Evolutionary conservation across 1,140 invertebrate genomes (phyloP).

Genomic region (Listronotus oregonensis): DNA sequence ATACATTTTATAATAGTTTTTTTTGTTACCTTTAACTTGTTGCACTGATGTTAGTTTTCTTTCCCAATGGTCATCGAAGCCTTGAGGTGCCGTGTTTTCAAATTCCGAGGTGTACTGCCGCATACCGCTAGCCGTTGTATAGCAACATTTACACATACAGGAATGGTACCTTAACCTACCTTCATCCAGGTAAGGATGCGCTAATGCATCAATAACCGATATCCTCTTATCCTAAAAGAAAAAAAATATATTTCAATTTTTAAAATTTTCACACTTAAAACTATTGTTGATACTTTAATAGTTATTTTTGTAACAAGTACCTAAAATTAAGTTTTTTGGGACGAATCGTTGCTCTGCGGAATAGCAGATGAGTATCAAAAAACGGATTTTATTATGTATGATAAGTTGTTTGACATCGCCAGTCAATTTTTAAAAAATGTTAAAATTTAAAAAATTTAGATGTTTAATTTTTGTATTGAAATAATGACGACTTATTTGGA

Average conservation of each 20-base stretch:
- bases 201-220: slow-evolving; percentile 89
- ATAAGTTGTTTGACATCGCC: no score
- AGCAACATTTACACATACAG: slow-evolving; percentile 99
- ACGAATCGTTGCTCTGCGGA: no score
- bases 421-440: no score
- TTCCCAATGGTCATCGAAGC: slow-evolving; percentile 95
- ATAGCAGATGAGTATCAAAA: no score
- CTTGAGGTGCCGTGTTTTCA: slow-evolving; percentile 85
- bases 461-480: no score
- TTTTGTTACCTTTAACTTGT: slow-evolving; percentile 86
- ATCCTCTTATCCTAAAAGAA: slow-evolving; percentile 86
- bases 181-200: slow-evolving; percentile 96
- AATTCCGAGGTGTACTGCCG: slow-evolving; percentile 92
- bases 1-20: neutral
- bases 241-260: neutral
- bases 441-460: no score
- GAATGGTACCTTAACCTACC: slow-evolving; percentile 97
- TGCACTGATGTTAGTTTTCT: slow-evolving; percentile 88
- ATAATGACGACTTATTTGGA: no score
- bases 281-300: no score
- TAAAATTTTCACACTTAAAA: no score
- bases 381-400: no score
- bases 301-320: no score
- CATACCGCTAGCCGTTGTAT: slow-evolving; percentile 72
- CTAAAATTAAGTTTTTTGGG: no score